phyloP scores from a whole-genome alignment of 2,113 vertebrate genomes.

The Meriones unguiculatus region DNA sequence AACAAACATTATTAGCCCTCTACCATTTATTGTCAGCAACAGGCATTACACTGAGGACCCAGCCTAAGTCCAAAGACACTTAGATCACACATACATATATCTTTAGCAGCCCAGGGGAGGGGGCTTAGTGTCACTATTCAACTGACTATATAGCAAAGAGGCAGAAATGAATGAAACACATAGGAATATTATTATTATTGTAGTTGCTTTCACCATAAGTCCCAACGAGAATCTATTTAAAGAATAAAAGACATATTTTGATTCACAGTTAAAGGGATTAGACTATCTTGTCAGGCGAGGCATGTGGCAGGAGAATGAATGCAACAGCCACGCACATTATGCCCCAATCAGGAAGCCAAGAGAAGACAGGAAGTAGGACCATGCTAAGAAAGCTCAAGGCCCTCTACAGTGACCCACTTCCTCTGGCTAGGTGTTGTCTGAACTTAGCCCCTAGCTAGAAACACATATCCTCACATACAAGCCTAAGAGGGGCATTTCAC shows the following conservation, averaged over 20 bases:
- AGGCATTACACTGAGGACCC: background rate
- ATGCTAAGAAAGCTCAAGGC: background rate
- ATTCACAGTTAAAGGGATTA: background rate
- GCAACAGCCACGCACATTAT: background rate
- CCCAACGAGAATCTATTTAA: background rate
- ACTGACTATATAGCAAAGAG: background rate
- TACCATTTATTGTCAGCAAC: too few species aligned
- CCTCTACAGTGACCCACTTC: background rate
- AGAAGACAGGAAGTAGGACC: background rate
- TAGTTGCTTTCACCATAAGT: background rate
- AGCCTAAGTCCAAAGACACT: background rate
- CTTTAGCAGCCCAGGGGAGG: too few species aligned
- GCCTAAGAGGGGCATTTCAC: background rate
- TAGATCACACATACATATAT: background rate
- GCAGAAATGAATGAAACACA: background rate
- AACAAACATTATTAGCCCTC: too few species aligned
- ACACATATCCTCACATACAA: background rate
- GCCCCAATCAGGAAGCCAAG: background rate
- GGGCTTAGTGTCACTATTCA: background rate
- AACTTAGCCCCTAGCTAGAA: background rate
- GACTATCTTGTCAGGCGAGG: background rate
- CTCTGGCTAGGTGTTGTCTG: background rate
- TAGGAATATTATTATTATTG: background rate
- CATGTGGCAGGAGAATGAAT: background rate
- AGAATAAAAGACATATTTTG: background rate